Base-by-base conservation (phyloP, 2,113 vertebrate genomes). In the Cyphomyrus discorhynchus region DNA sequence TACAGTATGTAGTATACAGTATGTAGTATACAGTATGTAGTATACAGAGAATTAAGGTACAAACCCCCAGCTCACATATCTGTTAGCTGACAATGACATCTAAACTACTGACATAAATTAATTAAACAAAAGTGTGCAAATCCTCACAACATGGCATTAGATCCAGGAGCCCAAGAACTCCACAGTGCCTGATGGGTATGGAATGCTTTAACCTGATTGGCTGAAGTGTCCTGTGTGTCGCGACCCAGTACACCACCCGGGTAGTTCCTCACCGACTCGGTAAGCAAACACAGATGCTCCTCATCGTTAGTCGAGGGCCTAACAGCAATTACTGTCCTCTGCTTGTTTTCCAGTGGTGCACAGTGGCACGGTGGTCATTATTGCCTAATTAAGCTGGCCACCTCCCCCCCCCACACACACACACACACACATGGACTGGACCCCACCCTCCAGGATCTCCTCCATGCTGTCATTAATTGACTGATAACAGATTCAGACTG, bases 311-410 rank as follows among this genome's bases (percentile, higher is more conserved):
- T 62, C 10, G 50, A 52, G 74, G 56, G 66, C 70, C 53, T 66
- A 62, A 85, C 27, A 49, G 42, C 89, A 84, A 91, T 91, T 91
- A 88, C 39, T 19, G 35, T 50, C 42, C 47, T 15, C 74, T 88
- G 86, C 70, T 88, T 83, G 77, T 42, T 88, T 90, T 66, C 2
- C 66, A 8, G n/a, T 85, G 49, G 90, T 80, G 21, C 62, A 45
- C 52, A 27, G 53, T 3, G 35, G 46, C 17, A n/a, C 6, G 2
- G 86, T 83, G 88, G 39, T 35, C 87, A 70, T 87, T 70, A 56
- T 56, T 47, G 31, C 50, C 74, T 89, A 49, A 88, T 90, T 90
- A 58, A 90, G 70, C 50, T 74, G 1, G 4, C 47, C 39, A 3
- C 17, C 62, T 1, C 8, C 58, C 58, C 58, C 58, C 17, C 52